Base-by-base conservation (phyloP, 2,888 invertebrate genomes). In the Sphaerophoria taeniata region DNA sequence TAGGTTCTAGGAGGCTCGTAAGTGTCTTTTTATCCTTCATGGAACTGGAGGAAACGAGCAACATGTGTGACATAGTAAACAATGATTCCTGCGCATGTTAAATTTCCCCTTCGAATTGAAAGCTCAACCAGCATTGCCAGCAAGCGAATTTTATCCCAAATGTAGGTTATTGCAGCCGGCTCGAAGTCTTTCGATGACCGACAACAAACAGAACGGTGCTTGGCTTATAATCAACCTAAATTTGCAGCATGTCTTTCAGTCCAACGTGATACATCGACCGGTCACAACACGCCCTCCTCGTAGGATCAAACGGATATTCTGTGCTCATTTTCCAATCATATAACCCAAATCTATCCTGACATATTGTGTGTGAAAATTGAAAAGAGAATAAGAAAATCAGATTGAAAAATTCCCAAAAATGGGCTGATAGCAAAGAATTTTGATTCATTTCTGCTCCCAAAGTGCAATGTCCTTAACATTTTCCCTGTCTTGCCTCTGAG, bases 51-150 rank as follows among this genome's bases (percentile, higher is more conserved):
- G n/a, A n/a, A n/a, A n/a, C n/a, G n/a, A n/a, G 79, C 84, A 84
- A 84, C 84, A 84, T 80, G 84, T 84, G 84, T 71, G 65, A 34
- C 31, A 72, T 33, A 6, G 67, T 79, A 84, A 75, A 84, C 79
- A 79, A 79, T 9, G 61, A 0, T 33, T 47, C 71, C 34, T 84
- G 84, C 84, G 84, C 33, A 70, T 5, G 6, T 58, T 56, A n/a
- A 4, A 36, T 56, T 84, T 80, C 84, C 80, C 84, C 79, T 67
- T 4, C n/a, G n/a, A n/a, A 24, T 12, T 12, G 61, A 84, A 80
- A 75, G 75, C 72, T 72, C n/a, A 5, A 1, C 2, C 0, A 16
- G 72, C 72, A 67, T 76, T 84, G 84, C 84, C 84, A 84, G 72
- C 4, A 45, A 60, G 7, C 14, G 9, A 4, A 11, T 9, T 6